These are phyloP conservation scores for Agrotis segetum DNA, from an alignment of 2,888 invertebrate species.

Conservation along the genomic window DNA sequence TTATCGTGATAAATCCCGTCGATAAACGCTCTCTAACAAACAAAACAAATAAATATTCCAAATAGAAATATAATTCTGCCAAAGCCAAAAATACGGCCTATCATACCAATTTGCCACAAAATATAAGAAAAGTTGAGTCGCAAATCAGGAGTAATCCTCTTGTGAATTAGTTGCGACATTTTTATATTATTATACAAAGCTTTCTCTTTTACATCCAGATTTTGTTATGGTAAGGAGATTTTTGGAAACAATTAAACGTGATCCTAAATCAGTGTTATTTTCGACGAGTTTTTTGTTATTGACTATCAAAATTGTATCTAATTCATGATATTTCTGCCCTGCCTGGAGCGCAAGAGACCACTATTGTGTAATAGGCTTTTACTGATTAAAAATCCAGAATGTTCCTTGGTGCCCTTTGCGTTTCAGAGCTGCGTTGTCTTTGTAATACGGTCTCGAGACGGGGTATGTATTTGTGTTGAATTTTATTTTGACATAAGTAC, in stretches of 20 bases:
- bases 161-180: slow-evolving; percentile 24
- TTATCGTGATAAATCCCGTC: not conserved
- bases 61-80: slow-evolving; percentile 41
- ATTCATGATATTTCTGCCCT: too few species aligned
- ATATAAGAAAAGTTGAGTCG: slow-evolving; percentile 46
- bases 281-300: not conserved
- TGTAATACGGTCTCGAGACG: too few species aligned
- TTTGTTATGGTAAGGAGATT: not conserved
- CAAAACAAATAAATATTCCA: slow-evolving; percentile 14
- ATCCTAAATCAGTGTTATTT: not conserved
- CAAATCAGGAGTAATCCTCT: slow-evolving; percentile 53
- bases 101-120: slow-evolving; percentile 48
- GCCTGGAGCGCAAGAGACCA: too few species aligned
- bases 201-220: slow-evolving; percentile 8
- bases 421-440: too few species aligned
- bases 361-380: too few species aligned
- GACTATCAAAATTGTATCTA: too few species aligned
- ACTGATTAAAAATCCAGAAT: too few species aligned
- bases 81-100: slow-evolving; percentile 45
- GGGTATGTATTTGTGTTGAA: too few species aligned
- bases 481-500: too few species aligned
- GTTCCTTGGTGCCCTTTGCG: too few species aligned
- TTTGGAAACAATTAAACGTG: not conserved
- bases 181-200: slow-evolving; percentile 28
- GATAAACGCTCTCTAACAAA: slow-evolving; percentile 9